A percentile compares a stretch with the other conserved stretches of the same genome.
Evolutionary conservation across 2,113 vertebrate species (phyloP).

Genomic region (Gymnobelideus leadbeateri): DNA sequence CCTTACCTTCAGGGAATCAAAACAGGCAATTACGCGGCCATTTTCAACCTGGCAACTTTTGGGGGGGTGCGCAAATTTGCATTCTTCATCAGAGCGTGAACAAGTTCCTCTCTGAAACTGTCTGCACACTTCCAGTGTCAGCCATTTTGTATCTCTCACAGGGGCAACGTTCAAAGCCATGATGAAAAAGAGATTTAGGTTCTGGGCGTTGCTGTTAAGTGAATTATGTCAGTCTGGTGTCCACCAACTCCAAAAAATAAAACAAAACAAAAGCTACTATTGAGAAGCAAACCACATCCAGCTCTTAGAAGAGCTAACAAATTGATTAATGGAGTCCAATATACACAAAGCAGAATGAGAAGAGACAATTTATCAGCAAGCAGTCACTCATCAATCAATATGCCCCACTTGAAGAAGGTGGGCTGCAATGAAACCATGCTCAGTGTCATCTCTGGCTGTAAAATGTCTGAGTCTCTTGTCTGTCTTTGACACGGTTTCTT

Average conservation of each 20-base stretch:
- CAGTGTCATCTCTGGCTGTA: constrained; percentile 81
- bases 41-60: constrained; percentile 99
- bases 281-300: constrained; percentile 61
- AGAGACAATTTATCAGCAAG: constrained; percentile 82
- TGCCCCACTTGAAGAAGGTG: constrained; percentile 85
- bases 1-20: constrained; percentile 98
- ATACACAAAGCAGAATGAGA: constrained; percentile 80
- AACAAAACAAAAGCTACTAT: constrained; percentile 50
- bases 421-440: constrained; percentile 85
- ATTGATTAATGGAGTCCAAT: constrained; percentile 73
- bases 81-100: constrained; percentile 97
- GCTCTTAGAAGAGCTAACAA: constrained; percentile 60
- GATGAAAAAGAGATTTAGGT: constrained; percentile 74
- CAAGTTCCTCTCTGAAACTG: constrained; percentile 98
- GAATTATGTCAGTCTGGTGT: constrained; percentile 63
- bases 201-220: constrained; percentile 65
- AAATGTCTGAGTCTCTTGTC: constrained; percentile 69
- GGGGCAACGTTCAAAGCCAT: constrained; percentile 97
- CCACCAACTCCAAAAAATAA: constrained; percentile 62
- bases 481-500: constrained; percentile 77
- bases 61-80: constrained; percentile 98
- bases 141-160: constrained; percentile 96
- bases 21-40: constrained; percentile 97
- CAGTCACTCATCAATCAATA: constrained; percentile 88
- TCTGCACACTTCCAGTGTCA: constrained; percentile 96